phyloP scores from a whole-genome alignment of 2,888 invertebrate genomes.

The Spilosoma lubricipeda region DNA sequence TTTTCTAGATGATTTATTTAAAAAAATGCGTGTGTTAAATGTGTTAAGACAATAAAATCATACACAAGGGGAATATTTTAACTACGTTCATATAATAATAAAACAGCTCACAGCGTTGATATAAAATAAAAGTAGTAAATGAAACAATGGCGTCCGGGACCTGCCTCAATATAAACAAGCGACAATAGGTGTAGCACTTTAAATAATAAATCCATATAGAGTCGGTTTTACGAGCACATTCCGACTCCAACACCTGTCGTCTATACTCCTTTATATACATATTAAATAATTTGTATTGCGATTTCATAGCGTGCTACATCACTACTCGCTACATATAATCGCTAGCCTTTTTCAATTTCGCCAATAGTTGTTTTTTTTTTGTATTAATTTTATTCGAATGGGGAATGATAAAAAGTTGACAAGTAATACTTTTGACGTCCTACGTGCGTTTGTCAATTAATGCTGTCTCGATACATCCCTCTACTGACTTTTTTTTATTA shows the following conservation, averaged over 20 bases:
- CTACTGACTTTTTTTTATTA: background rate
- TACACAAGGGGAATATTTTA: background rate
- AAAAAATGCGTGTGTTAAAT: background rate
- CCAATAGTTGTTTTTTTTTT: background rate
- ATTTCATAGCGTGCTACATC: conserved; percentile 25
- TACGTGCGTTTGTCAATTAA: background rate
- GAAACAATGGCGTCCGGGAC: conserved; percentile 37
- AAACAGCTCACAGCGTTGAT: conserved; percentile 22
- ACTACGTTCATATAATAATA: conserved; percentile 3
- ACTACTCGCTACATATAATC: conserved; percentile 12
- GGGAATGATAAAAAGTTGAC: background rate
- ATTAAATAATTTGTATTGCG: conserved; percentile 39
- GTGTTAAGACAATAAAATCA: background rate
- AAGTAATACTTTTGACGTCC: background rate
- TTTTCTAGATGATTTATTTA: background rate
- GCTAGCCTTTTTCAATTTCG: conserved; percentile 12
- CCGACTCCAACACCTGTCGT: conserved; percentile 72
- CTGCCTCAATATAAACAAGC: conserved; percentile 66
- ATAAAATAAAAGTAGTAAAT: conserved; percentile 35
- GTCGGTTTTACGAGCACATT: conserved; percentile 78
- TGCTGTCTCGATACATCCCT: background rate
- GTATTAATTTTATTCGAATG: conserved; percentile 1
- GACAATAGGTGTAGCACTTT: conserved; percentile 74
- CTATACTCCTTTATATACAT: conserved; percentile 54
- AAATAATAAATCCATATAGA: conserved; percentile 77